Evolutionary conservation across 2,113 vertebrate genomes (phyloP).

Genomic region (Zosterops lateralis): DNA sequence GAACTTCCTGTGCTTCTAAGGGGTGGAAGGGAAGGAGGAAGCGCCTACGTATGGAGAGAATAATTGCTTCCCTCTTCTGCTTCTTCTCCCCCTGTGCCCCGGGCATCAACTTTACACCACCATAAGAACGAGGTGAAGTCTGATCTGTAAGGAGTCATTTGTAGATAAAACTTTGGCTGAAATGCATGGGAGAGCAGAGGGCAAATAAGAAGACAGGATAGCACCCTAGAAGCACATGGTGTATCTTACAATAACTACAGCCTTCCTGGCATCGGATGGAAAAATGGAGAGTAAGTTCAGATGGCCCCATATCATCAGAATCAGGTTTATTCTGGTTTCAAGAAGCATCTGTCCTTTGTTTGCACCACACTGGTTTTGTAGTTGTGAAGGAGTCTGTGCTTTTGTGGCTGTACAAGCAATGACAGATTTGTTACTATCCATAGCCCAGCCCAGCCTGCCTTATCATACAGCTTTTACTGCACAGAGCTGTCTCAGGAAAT

Average conservation of each 20-base stretch:
- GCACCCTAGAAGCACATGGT: neutral
- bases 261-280: neutral
- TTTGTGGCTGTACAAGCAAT: neutral
- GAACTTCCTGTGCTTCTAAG: conserved; percentile 48
- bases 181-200: neutral
- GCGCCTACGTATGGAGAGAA: neutral
- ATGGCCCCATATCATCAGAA: neutral
- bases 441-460: neutral
- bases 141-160: neutral
- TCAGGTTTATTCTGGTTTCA: neutral
- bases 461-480: neutral
- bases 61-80: conserved; percentile 50
- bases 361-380: neutral
- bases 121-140: neutral
- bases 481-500: neutral
- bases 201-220: neutral
- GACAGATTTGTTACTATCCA: neutral
- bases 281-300: neutral
- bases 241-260: neutral
- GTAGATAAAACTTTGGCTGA: neutral
- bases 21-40: conserved; percentile 41
- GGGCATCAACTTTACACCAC: neutral
- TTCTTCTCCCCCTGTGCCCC: neutral
- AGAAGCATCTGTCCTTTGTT: neutral
- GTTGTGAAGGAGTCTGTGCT: neutral